Evolutionary conservation across 2,113 vertebrate genomes (phyloP).

Genomic region (Hippocampus barbouri): DNA sequence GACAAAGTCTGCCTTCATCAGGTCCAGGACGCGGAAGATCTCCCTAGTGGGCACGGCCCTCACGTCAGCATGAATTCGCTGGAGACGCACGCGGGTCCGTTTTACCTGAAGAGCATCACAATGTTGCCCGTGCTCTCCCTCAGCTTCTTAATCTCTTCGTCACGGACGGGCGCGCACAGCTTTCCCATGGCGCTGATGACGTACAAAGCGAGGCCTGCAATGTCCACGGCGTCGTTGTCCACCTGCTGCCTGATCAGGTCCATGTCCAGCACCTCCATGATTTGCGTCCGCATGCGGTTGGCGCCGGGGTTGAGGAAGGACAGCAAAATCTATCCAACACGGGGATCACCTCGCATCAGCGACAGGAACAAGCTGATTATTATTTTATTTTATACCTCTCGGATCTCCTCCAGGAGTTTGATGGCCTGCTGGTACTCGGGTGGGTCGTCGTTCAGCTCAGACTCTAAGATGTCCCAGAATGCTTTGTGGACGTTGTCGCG

Average conservation of each 20-base stretch:
- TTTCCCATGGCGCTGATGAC: slow-evolving; percentile 89
- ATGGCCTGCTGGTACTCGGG: slow-evolving; percentile 86
- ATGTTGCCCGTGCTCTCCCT: slow-evolving; percentile 74
- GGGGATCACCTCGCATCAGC: slow-evolving; percentile 79
- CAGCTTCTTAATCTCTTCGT: slow-evolving; percentile 83
- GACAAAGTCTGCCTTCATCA: slow-evolving; percentile 87
- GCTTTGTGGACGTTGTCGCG: slow-evolving; percentile 85
- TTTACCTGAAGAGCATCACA: slow-evolving; percentile 64
- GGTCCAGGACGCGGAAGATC: slow-evolving; percentile 89
- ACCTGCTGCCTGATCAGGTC: slow-evolving; percentile 90
- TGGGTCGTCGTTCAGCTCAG: slow-evolving; percentile 83
- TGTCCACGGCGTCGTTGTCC: slow-evolving; percentile 83
- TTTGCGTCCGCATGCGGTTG: slow-evolving; percentile 86
- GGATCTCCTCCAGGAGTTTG: slow-evolving; percentile 88
- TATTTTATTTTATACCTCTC: slow-evolving; percentile 71
- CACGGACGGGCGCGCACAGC: slow-evolving; percentile 84
- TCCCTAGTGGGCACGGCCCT: slow-evolving; percentile 67
- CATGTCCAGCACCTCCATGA: slow-evolving; percentile 87
- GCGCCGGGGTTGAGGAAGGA: slow-evolving; percentile 87
- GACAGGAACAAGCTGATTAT: no score
- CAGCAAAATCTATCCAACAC: slow-evolving; percentile 77
- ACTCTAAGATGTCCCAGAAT: slow-evolving; percentile 88
- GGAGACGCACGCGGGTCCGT: background rate
- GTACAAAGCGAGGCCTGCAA: slow-evolving; percentile 83
- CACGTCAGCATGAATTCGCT: slow-evolving; percentile 7